phyloP scores from a whole-genome alignment of 2,888 invertebrate genomes.

The Piscicola geometra region DNA sequence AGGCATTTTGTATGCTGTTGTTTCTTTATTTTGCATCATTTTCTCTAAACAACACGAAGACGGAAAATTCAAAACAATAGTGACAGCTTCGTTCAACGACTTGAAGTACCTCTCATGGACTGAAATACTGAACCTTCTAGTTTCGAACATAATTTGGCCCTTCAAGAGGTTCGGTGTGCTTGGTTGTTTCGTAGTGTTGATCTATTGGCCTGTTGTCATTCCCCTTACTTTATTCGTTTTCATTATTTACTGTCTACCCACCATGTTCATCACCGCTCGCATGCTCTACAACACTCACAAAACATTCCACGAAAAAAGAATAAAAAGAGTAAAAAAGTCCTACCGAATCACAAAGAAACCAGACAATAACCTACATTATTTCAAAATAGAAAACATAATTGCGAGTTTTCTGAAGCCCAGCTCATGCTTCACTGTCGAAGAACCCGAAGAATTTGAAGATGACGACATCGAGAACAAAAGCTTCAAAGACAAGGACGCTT shows the following conservation, averaged over 20 bases:
- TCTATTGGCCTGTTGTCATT: conserved; percentile 47
- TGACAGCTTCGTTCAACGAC: conserved; percentile 49
- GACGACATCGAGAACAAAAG: not conserved
- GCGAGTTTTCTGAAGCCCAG: not conserved
- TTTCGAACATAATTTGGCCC: conserved; percentile 50
- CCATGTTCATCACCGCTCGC: conserved; percentile 49
- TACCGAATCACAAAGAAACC: conserved; percentile 32
- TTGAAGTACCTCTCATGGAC: conserved; percentile 50
- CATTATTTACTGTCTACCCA: conserved; percentile 50
- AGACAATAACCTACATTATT: conserved; percentile 36
- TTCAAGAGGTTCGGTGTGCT: conserved; percentile 49
- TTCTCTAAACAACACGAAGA: conserved; percentile 41
- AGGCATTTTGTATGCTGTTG: conserved; percentile 47
- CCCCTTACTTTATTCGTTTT: conserved; percentile 48
- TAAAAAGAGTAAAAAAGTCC: conserved; percentile 19
- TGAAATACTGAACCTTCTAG: conserved; percentile 48
- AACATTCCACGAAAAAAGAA: conserved; percentile 34
- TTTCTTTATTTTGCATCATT: conserved; percentile 48
- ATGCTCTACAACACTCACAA: conserved; percentile 48
- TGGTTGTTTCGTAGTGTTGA: conserved; percentile 47
- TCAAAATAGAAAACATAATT: conserved; percentile 28
- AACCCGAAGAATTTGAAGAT: not conserved
- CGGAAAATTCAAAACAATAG: conserved; percentile 47
- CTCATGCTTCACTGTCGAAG: not conserved
- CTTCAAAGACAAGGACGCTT: conserved; percentile 8